Base-by-base conservation (phyloP, 2,113 vertebrate genomes). In the Elephantulus edwardii region DNA sequence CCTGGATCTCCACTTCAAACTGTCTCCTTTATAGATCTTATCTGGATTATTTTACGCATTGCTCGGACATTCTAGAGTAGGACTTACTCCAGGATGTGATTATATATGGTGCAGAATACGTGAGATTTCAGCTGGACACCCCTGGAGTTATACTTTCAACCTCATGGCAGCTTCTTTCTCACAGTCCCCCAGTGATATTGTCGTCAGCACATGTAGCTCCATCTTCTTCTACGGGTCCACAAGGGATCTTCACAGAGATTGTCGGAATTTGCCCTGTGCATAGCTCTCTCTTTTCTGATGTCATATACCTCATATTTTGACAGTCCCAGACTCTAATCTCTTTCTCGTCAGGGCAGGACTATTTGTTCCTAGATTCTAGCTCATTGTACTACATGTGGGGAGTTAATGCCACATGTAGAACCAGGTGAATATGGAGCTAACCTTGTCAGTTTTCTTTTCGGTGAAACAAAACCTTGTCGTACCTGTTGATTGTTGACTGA, bases 221-320 rank as follows among this genome's bases (percentile, higher is more conserved):
- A 16, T 33, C 54, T 24, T n/a, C 4, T 44, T 26, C 42, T n/a
- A 44, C 33, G 60, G 52, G 30, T 20, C 28, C n/a, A 4, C 30
- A 19, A 9, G 12, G 40, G 30, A n/a, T 24, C 2, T 28, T 33
- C 38, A 20, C 28, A 19, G 1, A n/a, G 17, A 33, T 5, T 50
- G 8, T 6, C 0, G 16, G 7, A 7, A 16, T 4, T 16, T 20
- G 7, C 30, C 11, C 4, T 5, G 4, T 42, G 17, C 28, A 75
- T 2, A 20, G 22, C 11, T 2, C 14, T 0, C 33, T 48, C 44
- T 33, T n/a, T 38, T 60, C 22, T 0, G 22, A 24, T 7, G 10
- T 19, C 20, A 30, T 4, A 11, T 20, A 30, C 35, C 7, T 50
- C 48, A 20, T 54, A 42, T 33, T 50, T 35, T 4, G 3, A 8